These are phyloP conservation scores for Haliaeetus leucogaster DNA, from an alignment of 2,113 vertebrate genomes.

Conservation along the genomic window DNA sequence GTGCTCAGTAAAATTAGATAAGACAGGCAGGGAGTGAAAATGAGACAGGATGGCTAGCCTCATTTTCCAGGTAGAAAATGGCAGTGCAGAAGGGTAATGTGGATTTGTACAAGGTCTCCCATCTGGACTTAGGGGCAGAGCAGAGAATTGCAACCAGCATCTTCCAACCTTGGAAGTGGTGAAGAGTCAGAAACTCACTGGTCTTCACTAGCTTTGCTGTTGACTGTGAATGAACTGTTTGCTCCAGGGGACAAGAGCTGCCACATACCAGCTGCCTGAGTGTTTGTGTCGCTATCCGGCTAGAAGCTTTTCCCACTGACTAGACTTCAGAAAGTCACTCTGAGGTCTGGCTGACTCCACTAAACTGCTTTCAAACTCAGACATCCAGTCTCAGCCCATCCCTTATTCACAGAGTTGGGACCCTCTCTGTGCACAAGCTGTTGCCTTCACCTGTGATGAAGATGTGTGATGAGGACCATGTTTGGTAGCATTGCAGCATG, in stretches of 20 bases:
- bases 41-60: neutral
- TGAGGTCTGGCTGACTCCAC: neutral
- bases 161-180: neutral
- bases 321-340: neutral
- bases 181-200: neutral
- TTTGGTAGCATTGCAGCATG: neutral
- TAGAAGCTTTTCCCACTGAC: neutral
- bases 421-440: neutral
- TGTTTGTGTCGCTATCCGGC: fast-evolving
- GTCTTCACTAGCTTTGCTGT: neutral
- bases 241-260: neutral
- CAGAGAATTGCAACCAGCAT: neutral
- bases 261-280: neutral
- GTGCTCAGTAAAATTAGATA: neutral
- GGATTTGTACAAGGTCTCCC: neutral
- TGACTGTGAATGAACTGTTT: neutral
- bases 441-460: neutral
- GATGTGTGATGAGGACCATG: neutral
- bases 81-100: neutral
- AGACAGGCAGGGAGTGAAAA: neutral
- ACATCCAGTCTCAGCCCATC: neutral
- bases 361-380: neutral
- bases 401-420: neutral
- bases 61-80: neutral
- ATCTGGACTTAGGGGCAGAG: neutral